phyloP scores from a whole-genome alignment of 2,888 invertebrate genomes.

The Hylaea fasciaria region DNA sequence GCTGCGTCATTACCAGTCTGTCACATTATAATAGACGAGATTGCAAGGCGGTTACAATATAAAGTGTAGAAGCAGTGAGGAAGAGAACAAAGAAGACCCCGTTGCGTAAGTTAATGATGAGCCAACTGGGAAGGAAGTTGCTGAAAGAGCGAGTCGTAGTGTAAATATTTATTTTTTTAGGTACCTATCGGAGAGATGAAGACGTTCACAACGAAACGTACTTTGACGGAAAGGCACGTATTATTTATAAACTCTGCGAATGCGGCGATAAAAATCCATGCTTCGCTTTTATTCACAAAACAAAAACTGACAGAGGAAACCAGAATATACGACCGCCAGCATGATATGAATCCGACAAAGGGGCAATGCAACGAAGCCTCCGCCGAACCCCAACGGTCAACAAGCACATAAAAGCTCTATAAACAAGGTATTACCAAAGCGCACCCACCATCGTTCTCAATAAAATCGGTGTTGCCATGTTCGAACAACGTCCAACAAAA shows the following conservation, averaged over 20 bases:
- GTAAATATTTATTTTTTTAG: too few relatives aligned
- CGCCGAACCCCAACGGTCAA: conserved; percentile 26
- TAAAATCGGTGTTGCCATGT: conserved; percentile 30
- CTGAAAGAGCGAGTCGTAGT: too few relatives aligned
- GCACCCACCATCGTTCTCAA: conserved; percentile 38
- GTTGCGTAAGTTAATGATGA: too few relatives aligned
- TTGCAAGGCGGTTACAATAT: neutral
- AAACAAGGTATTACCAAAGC: conserved; percentile 32
- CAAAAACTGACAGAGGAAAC: neutral
- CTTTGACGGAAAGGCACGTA: too few relatives aligned
- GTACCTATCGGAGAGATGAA: too few relatives aligned
- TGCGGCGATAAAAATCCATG: neutral
- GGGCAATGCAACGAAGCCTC: conserved; percentile 24
- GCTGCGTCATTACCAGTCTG: conserved; percentile 19
- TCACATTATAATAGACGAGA: conserved; percentile 3
- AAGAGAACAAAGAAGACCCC: too few relatives aligned
- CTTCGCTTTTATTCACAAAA: neutral
- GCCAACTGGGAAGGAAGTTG: too few relatives aligned
- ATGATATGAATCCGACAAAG: conserved; percentile 4
- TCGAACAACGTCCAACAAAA: neutral
- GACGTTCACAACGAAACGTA: too few relatives aligned
- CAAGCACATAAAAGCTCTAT: conserved; percentile 32
- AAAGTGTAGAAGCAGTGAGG: too few relatives aligned
- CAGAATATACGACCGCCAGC: neutral
- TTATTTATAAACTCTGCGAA: too few relatives aligned